These are phyloP conservation scores for Volucella inanis DNA, from an alignment of 2,888 invertebrate species.

Conservation along the genomic window DNA sequence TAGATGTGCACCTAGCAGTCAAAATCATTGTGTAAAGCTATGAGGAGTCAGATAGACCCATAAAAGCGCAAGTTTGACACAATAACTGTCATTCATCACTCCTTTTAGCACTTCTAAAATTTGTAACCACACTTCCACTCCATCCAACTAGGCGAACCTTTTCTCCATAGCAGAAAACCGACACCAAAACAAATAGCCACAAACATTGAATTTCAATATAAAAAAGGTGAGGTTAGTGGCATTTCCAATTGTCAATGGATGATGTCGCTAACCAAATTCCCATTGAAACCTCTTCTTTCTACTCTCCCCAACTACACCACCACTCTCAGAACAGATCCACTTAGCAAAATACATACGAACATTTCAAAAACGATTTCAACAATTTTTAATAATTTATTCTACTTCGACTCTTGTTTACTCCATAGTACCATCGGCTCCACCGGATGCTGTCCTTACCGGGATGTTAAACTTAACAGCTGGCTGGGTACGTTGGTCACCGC, in stretches of 20 bases:
- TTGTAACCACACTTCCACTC: no score
- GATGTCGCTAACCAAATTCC: constrained; percentile 39
- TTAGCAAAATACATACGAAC: constrained; percentile 16
- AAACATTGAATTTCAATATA: constrained; percentile 48
- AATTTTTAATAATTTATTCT: constrained; percentile 59
- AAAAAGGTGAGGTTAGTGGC: constrained; percentile 34
- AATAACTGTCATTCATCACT: no score
- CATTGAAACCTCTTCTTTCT: constrained; percentile 19
- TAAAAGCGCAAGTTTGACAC: no score
- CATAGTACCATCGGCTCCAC: constrained; percentile 89
- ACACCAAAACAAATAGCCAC: constrained; percentile 33
- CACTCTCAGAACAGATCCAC: constrained; percentile 37
- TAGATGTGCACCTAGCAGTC: no score
- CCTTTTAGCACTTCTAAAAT: no score
- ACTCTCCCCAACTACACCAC: background rate
- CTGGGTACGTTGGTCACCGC: constrained; percentile 92
- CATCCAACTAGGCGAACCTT: background rate
- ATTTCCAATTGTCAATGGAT: constrained; percentile 23
- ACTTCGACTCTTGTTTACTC: constrained; percentile 39
- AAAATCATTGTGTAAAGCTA: no score
- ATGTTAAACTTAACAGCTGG: constrained; percentile 92
- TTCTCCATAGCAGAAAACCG: background rate
- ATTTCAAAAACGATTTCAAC: constrained; percentile 56
- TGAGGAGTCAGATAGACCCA: no score
- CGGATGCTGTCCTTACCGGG: constrained; percentile 90